A percentile compares a stretch with the other conserved stretches of the same genome.
Conservation (phyloP, 37 sponge, comb jelly and placozoan genomes). For the Amphimedon queenslandica region DNA sequence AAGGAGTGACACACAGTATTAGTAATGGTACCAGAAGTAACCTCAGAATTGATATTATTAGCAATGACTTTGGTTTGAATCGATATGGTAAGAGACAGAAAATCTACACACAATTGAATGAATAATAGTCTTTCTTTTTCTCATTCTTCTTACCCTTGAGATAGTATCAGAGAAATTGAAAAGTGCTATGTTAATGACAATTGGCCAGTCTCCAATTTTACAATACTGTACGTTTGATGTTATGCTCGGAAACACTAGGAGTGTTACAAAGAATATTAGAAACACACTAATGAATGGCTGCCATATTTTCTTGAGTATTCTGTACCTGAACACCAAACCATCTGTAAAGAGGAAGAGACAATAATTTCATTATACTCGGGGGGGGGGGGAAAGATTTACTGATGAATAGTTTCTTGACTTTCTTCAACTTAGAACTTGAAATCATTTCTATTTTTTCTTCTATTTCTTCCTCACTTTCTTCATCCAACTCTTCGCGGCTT, state of each 20-base stretch:
- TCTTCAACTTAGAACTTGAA: no score
- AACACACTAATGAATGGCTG: slow-evolving; percentile 50
- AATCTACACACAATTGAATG: slow-evolving; percentile 16
- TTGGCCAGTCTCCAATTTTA: slow-evolving; percentile 69
- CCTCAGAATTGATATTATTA: slow-evolving; percentile 35
- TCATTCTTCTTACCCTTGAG: slow-evolving; percentile 38
- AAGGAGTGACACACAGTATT: slow-evolving; percentile 69
- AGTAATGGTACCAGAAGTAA: slow-evolving; percentile 65
- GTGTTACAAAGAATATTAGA: slow-evolving; percentile 60
- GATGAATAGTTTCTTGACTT: no score
- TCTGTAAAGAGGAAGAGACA: neutral
- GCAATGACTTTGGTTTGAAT: slow-evolving; percentile 39
- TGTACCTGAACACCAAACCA: neutral
- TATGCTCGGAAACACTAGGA: slow-evolving; percentile 83
- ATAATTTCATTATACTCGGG: no score
- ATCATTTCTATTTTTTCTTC: no score
- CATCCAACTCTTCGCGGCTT: no score
- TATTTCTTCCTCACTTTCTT: no score
- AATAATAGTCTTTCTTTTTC: neutral
- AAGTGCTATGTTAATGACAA: slow-evolving; percentile 64
- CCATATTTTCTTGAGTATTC: slow-evolving; percentile 66
- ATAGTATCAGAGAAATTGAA: slow-evolving; percentile 74
- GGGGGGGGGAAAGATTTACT: no score
- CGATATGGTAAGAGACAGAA: slow-evolving; percentile 25
- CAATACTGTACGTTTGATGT: slow-evolving; percentile 57